Evolutionary conservation across 2,797 vertebrate genomes (phyloP).

Genomic region (Gallinago nigripennis): DNA sequence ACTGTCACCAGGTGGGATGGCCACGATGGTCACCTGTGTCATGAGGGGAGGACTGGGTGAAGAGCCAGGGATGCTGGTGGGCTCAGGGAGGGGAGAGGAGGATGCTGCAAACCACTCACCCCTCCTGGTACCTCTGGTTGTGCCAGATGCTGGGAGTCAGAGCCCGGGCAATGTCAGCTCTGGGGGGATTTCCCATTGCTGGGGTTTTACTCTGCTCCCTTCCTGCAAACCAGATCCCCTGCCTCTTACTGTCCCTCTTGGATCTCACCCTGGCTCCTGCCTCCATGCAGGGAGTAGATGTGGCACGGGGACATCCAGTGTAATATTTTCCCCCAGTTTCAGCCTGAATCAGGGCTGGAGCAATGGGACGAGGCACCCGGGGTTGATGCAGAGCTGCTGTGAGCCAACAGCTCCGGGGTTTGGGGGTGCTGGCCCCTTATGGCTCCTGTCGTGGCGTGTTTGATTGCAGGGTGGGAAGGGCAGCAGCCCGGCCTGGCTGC

Average conservation of each 20-base stretch:
- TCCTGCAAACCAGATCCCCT: background rate
- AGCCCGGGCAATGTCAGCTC: background rate
- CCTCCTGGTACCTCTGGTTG: background rate
- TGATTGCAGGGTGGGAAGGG: background rate
- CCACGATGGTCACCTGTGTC: background rate
- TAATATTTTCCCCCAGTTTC: background rate
- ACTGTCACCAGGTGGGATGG: accelerated
- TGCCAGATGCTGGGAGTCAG: background rate
- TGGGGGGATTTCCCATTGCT: background rate
- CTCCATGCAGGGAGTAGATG: background rate
- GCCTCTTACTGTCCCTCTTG: background rate
- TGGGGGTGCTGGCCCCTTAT: accelerated
- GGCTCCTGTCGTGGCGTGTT: accelerated
- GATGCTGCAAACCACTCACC: background rate
- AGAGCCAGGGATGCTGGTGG: too few relatives aligned
- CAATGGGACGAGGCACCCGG: background rate
- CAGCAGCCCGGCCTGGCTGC: background rate
- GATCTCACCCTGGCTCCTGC: background rate
- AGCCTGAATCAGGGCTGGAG: background rate
- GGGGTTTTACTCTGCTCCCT: background rate
- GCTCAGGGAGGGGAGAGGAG: background rate
- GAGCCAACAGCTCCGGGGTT: accelerated
- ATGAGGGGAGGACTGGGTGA: background rate
- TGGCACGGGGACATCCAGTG: background rate
- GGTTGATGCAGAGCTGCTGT: background rate